Evolutionary conservation across 2,888 invertebrate genomes (phyloP), one percentile per base, ranked within the genome.

Genomic region (Ditylenchus weischeri): DNA sequence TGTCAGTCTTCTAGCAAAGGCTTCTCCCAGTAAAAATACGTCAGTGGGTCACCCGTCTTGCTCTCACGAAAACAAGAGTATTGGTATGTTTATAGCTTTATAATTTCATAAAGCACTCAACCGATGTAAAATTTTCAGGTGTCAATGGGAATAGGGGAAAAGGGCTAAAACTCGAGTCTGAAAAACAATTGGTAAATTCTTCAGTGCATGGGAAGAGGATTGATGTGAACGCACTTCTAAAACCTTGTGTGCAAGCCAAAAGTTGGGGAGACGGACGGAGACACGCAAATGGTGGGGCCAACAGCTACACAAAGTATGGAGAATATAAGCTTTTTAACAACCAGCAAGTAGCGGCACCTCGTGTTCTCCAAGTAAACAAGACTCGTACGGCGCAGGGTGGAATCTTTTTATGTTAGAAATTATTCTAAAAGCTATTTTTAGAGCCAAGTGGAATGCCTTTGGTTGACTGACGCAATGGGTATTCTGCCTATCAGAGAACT

Each of bases 361-460:
- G 47, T 23, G 50, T 47, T 61, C 64, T 66, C 11, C 57, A 43
- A 29, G 64, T 63, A 36, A 63, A 57, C 48, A 23, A 57, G 23
- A 60, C 18, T 43, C 23, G 50, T n/a, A 54, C 49, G 29, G 29
- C 36, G 18, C 38, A 38, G 19, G 54, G 36, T 35, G 38, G n/a
- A 68, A 35, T 59, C 63, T 21, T 13, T 10, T 7, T 15, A n/a
- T 50, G 13, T 19, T n/a, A 47, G 11, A 23, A 0, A 0, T 65
- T 23, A 18, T 29, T 10, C 51, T 10, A 10, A 50, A 50, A 66
- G 11, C 29, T 29, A 43, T 7, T 38, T 51, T 54, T 29, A 68
- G 74, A 72, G 13, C 78, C 78, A 3, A 78, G 75, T 3, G 78
- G 78, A 15, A 77, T 73, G 57, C 78, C 78, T n/a, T 60, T 68